Conservation (phyloP, 1,140 invertebrate genomes). For the Yoshiicerus persimilis region DNA sequence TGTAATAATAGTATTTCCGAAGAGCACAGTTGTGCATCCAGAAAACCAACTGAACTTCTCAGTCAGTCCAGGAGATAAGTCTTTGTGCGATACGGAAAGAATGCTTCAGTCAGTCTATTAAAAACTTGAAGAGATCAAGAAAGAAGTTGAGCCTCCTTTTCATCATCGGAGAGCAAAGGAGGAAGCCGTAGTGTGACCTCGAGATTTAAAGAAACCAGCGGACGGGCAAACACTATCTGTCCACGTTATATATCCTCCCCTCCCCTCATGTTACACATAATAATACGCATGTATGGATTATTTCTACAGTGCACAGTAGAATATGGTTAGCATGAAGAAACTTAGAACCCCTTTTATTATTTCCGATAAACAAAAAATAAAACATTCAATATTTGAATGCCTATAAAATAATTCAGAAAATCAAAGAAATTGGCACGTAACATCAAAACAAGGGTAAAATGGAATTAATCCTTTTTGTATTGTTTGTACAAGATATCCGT, state of each 20-base stretch:
- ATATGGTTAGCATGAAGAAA: background rate
- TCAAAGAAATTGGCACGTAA: too few species aligned
- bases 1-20: background rate
- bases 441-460: too few species aligned
- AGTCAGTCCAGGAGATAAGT: background rate
- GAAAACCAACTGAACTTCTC: background rate
- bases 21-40: background rate
- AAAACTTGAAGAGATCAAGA: background rate
- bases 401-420: too few species aligned
- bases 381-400: too few species aligned
- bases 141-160: background rate
- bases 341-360: too few species aligned
- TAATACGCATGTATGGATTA: background rate
- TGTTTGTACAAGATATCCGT: too few species aligned
- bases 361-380: too few species aligned
- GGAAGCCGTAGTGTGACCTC: background rate
- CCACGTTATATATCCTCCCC: background rate
- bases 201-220: background rate
- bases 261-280: background rate
- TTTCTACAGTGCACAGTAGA: background rate
- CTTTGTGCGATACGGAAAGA: background rate
- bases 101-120: constrained; percentile 12
- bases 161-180: background rate
- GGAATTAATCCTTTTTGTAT: too few species aligned
- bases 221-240: background rate